phyloP scores from a whole-genome alignment of 2,888 invertebrate genomes.

The Clusia tigrina region DNA sequence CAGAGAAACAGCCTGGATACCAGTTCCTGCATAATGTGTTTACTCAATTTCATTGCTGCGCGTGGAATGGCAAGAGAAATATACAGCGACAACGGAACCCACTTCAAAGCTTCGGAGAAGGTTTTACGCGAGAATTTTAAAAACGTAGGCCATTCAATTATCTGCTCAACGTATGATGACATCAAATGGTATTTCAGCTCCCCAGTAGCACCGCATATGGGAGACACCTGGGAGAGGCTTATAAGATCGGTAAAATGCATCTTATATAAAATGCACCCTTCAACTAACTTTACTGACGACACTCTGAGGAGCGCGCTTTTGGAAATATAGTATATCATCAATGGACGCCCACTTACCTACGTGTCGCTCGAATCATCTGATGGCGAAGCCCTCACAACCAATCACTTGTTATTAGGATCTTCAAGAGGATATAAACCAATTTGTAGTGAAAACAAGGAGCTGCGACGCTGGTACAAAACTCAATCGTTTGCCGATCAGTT shows the following conservation, averaged over 20 bases:
- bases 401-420: conserved; percentile 35
- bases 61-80: conserved; percentile 19
- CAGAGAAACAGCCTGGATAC: conserved; percentile 25
- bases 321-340: conserved; percentile 34
- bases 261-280: conserved; percentile 19
- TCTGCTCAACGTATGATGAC: conserved; percentile 14
- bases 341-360: conserved; percentile 32
- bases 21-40: conserved; percentile 21
- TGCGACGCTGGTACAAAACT: conserved; percentile 25
- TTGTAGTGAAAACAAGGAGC: not conserved
- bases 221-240: conserved; percentile 33
- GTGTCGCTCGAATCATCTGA: conserved; percentile 31
- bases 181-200: conserved; percentile 32
- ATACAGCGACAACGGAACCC: conserved; percentile 14
- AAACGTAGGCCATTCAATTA: conserved; percentile 15
- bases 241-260: conserved; percentile 29
- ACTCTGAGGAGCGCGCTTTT: conserved; percentile 27
- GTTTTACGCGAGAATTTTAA: conserved; percentile 9
- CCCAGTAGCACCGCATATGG: conserved; percentile 33
- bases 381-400: conserved; percentile 35
- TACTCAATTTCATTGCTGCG: conserved; percentile 19
- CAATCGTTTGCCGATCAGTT: not conserved
- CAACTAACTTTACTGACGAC: conserved; percentile 32
- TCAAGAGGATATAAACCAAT: conserved; percentile 30
- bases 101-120: conserved; percentile 21